Base-by-base conservation (phyloP, 2,113 vertebrate genomes). In the Gopherus flavomarginatus region DNA sequence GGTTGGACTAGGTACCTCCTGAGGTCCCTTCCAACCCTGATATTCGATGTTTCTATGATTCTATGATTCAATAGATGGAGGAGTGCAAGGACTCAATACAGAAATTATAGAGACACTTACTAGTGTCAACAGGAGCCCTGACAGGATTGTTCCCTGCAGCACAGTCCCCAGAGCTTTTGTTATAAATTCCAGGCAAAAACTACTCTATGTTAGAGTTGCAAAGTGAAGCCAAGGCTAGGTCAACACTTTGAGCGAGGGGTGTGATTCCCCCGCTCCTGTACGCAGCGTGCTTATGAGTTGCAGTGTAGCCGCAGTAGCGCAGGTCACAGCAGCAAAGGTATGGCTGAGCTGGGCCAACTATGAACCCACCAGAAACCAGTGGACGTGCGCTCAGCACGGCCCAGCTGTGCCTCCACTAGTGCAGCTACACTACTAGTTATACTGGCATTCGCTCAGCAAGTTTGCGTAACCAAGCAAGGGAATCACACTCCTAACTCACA, bases 221-320 rank as follows among this genome's bases (percentile, higher is more conserved):
- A 42, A 26, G 38, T 42, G 72, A 75, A 21, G 38, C 72, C 5
- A 59, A 13, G 57, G 57, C 27, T 29, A 27, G 26, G 29, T 17
- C 59, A 3, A 65, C 3, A 35, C 59, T 16, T 4, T 31, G 6
- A 17, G 59, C 29, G 6, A 65, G 59, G 29, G 59, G 29, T 7
- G 29, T 17, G 29, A 35, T 62, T 31, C 59, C 27, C 59, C 29
- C 3, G 62, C 29, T 35, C 16, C 13, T 35, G 62, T 19, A 17
- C 13, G 2, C 13, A 4, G 13, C 2, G 14, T 2, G 7, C 16
- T 3, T 35, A 35, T 13, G 31, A 5, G 16, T 35, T 17, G 31
- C 62, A 19, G 14, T 1, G 14, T 65, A 35, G 13, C 31, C 16
- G 3, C 7, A 3, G 27, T 3, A 59, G 57, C 27, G 5, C 11